phyloP scores from a whole-genome alignment of 2,113 vertebrate genomes.

The human region DNA sequence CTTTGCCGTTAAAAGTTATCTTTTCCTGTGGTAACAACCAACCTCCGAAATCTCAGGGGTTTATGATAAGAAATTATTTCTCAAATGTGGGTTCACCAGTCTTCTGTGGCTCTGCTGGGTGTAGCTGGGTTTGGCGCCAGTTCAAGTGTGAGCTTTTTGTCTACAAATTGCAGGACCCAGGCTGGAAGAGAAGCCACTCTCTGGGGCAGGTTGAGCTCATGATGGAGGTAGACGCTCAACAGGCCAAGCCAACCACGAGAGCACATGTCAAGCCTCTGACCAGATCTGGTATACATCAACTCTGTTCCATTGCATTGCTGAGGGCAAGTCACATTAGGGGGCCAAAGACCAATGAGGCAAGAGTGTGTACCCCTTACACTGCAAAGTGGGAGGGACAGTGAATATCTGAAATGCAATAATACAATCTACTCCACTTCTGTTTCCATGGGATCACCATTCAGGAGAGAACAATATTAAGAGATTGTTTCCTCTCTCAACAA shows the following conservation, averaged over 20 bases:
- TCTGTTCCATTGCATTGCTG: neutral
- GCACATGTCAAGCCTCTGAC: neutral
- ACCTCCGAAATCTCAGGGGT: neutral
- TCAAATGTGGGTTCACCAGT: neutral
- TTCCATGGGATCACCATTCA: neutral
- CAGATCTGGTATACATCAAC: neutral
- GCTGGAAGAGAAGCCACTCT: neutral
- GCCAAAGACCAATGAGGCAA: neutral
- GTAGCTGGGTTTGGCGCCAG: neutral
- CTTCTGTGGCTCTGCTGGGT: neutral
- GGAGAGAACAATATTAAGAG: neutral
- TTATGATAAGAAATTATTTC: neutral
- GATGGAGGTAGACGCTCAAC: neutral
- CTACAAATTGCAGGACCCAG: neutral
- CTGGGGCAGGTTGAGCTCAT: neutral
- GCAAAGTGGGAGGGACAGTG: neutral
- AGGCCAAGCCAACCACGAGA: neutral
- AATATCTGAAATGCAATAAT: neutral
- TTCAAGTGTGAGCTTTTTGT: neutral
- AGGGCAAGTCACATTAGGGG: neutral
- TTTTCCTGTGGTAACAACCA: neutral
- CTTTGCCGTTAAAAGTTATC: neutral
- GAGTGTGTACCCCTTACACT: neutral
- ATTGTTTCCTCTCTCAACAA: neutral
- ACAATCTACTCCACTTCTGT: neutral